Conservation (phyloP, 2,113 vertebrate genomes). For the Anseranas semipalmata region DNA sequence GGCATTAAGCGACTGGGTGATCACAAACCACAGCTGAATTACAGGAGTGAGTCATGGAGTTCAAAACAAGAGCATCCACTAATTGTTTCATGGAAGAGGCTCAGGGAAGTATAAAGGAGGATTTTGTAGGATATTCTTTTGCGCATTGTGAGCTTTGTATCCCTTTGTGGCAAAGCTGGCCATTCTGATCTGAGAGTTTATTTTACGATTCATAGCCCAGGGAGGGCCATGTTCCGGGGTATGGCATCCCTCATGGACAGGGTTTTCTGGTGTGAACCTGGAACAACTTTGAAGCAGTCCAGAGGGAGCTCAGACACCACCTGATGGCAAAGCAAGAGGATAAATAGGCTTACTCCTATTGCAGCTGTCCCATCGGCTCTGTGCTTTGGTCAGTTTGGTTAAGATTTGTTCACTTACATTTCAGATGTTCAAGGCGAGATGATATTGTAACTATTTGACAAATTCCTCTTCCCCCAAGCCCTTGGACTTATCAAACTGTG, state of each 20-base stretch:
- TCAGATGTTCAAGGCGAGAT: background rate
- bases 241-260: background rate
- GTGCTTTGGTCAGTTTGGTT: background rate
- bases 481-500: background rate
- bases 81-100: constrained; percentile 54
- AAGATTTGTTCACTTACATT: background rate
- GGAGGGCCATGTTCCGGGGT: background rate
- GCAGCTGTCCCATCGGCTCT: background rate
- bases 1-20: background rate
- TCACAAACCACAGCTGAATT: background rate
- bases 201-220: background rate
- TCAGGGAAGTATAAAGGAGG: constrained; percentile 22
- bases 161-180: background rate
- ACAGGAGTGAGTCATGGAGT: constrained; percentile 46
- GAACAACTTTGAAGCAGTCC: background rate
- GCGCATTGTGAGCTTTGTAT: constrained; percentile 23
- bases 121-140: constrained; percentile 39
- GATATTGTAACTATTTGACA: background rate
- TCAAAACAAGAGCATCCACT: constrained; percentile 71
- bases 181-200: background rate
- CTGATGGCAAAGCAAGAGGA: background rate
- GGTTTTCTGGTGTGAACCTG: background rate
- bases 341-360: background rate
- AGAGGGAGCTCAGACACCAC: background rate
- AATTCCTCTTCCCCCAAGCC: background rate